Conservation (phyloP, 2,113 vertebrate genomes). For the Penelope pileata region DNA sequence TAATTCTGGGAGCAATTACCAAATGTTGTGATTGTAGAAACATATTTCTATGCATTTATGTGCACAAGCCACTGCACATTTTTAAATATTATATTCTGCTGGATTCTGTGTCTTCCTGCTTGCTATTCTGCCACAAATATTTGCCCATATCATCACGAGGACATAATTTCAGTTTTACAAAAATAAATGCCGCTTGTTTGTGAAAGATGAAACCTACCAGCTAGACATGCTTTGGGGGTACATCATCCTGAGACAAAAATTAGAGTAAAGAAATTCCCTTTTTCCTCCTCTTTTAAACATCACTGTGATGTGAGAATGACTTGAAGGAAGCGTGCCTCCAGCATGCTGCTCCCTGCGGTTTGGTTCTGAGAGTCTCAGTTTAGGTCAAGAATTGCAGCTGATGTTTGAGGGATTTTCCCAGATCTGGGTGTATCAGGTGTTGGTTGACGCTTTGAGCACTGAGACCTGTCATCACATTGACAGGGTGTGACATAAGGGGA, state of each 20-base stretch:
- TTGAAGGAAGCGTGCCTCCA: constrained; percentile 24
- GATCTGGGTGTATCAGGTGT: constrained; percentile 1
- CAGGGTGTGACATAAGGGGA: constrained; percentile 47
- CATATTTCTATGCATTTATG: neutral
- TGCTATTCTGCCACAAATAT: neutral
- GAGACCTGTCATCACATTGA: constrained; percentile 47
- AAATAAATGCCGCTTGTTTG: neutral
- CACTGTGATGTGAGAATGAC: neutral
- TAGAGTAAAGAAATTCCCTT: neutral
- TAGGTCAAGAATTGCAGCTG: constrained; percentile 58
- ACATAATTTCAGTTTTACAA: neutral
- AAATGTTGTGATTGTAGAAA: neutral
- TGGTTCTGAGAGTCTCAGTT: neutral
- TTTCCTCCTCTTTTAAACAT: neutral
- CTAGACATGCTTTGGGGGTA: neutral
- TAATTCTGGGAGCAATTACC: neutral
- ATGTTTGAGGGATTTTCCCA: constrained; percentile 47
- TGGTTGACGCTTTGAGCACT: constrained; percentile 16
- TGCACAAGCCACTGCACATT: neutral
- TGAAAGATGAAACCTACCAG: neutral
- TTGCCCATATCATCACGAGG: fast-evolving
- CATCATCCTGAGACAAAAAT: neutral
- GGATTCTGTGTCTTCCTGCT: neutral
- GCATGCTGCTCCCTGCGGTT: neutral
- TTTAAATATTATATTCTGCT: neutral